Conservation (phyloP, 2,113 vertebrate genomes). For the Pomatorhinus ruficollis region DNA sequence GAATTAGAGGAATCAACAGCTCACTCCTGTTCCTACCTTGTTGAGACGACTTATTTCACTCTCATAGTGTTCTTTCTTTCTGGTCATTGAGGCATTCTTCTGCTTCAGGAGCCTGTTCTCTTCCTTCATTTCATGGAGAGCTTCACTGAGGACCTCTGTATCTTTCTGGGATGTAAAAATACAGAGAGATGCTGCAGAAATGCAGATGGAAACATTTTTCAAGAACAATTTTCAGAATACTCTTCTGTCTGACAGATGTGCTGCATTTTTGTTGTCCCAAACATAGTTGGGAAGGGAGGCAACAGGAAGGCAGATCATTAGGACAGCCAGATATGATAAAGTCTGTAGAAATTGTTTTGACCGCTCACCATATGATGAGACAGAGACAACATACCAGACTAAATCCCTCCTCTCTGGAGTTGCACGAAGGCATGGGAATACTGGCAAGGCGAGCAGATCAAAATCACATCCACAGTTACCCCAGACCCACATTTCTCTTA, state of each 20-base stretch:
- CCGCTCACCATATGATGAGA: background rate
- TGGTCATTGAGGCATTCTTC: slow-evolving; percentile 36
- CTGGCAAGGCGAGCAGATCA: background rate
- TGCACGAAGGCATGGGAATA: background rate
- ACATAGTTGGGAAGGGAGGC: background rate
- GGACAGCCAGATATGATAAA: background rate
- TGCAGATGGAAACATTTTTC: background rate
- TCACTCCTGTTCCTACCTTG: slow-evolving; percentile 58
- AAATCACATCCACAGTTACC: background rate
- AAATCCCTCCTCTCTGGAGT: background rate
- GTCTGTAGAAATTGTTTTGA: background rate
- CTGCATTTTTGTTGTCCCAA: slow-evolving; percentile 8
- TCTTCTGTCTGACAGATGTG: background rate
- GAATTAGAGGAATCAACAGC: background rate
- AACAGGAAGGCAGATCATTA: background rate
- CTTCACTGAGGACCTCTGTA: slow-evolving; percentile 41
- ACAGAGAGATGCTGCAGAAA: slow-evolving; percentile 6
- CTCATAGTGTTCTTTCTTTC: slow-evolving; percentile 70
- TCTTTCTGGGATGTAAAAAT: slow-evolving; percentile 60
- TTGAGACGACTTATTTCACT: slow-evolving; percentile 77
- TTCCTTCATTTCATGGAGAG: slow-evolving; percentile 61
- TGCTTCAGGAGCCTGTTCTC: slow-evolving; percentile 76
- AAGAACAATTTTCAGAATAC: background rate
- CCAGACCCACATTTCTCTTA: background rate
- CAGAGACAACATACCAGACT: background rate